phyloP scores from a whole-genome alignment of 1,140 invertebrate genomes.

The Mercenaria mercenaria region DNA sequence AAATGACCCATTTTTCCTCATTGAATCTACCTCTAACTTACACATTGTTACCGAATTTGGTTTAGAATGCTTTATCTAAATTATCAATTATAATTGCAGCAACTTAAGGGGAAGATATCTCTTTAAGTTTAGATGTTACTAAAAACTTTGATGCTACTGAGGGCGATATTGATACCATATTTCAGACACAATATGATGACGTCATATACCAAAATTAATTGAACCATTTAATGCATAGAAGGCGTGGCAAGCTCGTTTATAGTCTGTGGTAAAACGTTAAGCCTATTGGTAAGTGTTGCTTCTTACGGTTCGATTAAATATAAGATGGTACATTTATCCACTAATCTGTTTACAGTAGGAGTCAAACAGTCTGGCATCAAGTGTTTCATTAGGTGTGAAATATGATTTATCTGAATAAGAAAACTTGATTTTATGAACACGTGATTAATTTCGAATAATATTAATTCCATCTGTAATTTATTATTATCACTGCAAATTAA shows the following conservation, averaged over 20 bases:
- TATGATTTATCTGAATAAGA: constrained; percentile 9
- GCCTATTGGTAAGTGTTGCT: background rate
- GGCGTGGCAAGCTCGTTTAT: background rate
- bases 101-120: no score
- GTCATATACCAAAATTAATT: no score
- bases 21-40: no score
- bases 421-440: background rate
- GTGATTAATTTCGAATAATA: background rate
- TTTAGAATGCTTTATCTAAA: no score
- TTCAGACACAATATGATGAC: no score
- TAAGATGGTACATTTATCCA: background rate
- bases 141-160: no score
- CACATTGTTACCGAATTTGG: no score
- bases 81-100: no score
- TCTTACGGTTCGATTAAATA: background rate
- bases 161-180: no score
- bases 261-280: background rate
- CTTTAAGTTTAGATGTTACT: no score
- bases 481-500: background rate
- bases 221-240: no score
- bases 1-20: no score
- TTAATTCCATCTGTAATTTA: background rate
- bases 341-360: constrained; percentile 5
- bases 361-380: constrained; percentile 6
- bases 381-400: constrained; percentile 30